Evolutionary conservation across 2,888 invertebrate genomes (phyloP), one percentile per base, ranked within the genome.

Genomic region (Epiblema foenella): DNA sequence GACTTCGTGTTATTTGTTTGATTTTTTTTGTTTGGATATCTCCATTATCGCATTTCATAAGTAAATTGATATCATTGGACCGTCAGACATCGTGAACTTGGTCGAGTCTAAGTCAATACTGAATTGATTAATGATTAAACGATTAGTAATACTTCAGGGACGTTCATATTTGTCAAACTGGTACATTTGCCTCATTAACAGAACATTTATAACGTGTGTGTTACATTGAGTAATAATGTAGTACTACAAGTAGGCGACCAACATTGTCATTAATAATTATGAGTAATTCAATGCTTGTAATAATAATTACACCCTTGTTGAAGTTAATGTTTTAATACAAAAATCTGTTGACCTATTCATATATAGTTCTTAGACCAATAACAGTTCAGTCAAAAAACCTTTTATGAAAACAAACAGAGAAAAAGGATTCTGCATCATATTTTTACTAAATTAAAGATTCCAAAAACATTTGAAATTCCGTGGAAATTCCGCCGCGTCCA

Each of bases 1-100:
- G 93, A 90, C 91, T 91, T 86, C 77, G 76, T 76, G 83, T 86
- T 90, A 87, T 91, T 88, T 88, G 83, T 89, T 87, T 85, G 85
- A 89, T 85, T 88, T 89, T 77, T 87, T 84, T 78, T 82, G 79
- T 79, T 81, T 75, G 77, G 75, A 81, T 80, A 79, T 83, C 81
- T 83, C 73, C 80, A 80, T 80, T 82, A 79, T 84, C 78, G 69
- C 77, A 75, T 83, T 81, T 79, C 78, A 80, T 75, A 73, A 75
- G 75, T 78, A 74, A 76, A 80, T 79, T 79, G 68, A 69, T 67
- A 63, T 63, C 20, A 37, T 69, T 24, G 52, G 58, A 67, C 11
- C 52, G 20, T 59, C 51, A 58, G 51, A 39, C 57, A 17, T 46
- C 46, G 49, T 67, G 59, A 66, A 66, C 59, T 70, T 60, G 52